Conservation (phyloP, 2,888 invertebrate genomes). For the Ormia ochracea region DNA sequence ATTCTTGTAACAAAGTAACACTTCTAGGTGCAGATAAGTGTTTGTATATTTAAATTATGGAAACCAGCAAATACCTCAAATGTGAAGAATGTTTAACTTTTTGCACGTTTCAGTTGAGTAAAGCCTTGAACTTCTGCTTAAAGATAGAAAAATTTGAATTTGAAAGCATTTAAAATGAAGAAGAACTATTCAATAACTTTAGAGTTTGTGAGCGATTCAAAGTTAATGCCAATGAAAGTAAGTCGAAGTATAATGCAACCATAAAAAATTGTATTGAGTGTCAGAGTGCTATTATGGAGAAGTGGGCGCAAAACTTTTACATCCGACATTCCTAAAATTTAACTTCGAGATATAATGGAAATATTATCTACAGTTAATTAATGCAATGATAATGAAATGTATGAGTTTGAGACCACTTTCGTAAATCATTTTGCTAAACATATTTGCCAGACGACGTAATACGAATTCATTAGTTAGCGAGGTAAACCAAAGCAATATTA, state of each 20-base stretch:
- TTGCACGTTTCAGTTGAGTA: slow-evolving; percentile 74
- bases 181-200: background rate
- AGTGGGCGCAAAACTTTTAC: background rate
- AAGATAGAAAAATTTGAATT: slow-evolving; percentile 31
- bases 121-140: slow-evolving; percentile 75
- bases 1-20: background rate
- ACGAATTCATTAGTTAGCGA: no score
- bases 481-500: no score
- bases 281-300: background rate
- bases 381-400: no score
- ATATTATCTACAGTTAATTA: no score
- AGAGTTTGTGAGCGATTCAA: background rate
- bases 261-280: background rate
- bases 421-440: no score
- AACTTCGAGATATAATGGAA: no score
- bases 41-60: background rate
- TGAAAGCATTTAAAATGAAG: background rate
- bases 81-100: slow-evolving; percentile 62
- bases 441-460: no score
- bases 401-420: no score
- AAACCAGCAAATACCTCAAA: background rate
- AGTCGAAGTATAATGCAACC: slow-evolving; percentile 21
- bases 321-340: no score
- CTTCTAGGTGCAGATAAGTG: background rate
- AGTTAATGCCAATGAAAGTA: background rate